A percentile compares a stretch with the other conserved stretches of the same genome.
Conservation (phyloP, 2,797 vertebrate species). For the Neostethus bicornis region DNA sequence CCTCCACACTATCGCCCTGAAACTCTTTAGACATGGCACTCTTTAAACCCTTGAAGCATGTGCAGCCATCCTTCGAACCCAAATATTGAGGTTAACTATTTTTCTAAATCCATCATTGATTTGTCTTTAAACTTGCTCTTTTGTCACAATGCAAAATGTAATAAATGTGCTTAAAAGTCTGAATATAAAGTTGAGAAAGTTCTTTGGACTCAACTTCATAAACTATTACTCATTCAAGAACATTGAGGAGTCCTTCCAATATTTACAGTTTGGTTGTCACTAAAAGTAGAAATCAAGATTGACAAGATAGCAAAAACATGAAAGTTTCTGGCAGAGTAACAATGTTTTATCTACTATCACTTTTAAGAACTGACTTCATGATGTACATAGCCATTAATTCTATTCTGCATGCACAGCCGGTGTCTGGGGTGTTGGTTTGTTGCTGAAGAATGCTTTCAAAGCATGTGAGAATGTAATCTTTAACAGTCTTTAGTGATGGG, state of each 20-base stretch:
- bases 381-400: conserved; percentile 57
- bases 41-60: not conserved
- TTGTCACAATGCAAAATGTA: too few species aligned
- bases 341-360: conserved; percentile 27
- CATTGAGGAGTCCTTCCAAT: not conserved
- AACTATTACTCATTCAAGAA: not conserved
- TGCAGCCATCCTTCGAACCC: too few species aligned
- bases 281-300: not conserved
- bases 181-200: too few species aligned
- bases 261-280: not conserved
- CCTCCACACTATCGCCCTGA: too few species aligned
- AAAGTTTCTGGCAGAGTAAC: conserved; percentile 17
- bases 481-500: conserved; percentile 72
- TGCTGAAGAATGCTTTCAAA: conserved; percentile 73
- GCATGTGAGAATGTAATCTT: conserved; percentile 74
- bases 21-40: not conserved
- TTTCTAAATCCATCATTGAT: too few species aligned
- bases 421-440: conserved; percentile 67
- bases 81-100: too few species aligned
- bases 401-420: conserved; percentile 56
- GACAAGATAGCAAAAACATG: conserved; percentile 1
- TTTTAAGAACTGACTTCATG: conserved; percentile 52
- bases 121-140: too few species aligned
- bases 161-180: too few species aligned
- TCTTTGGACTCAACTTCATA: conserved; percentile 1